Evolutionary conservation across 2,113 vertebrate genomes (phyloP), one percentile per base, ranked within the genome.

Genomic region (Numenius arquata): DNA sequence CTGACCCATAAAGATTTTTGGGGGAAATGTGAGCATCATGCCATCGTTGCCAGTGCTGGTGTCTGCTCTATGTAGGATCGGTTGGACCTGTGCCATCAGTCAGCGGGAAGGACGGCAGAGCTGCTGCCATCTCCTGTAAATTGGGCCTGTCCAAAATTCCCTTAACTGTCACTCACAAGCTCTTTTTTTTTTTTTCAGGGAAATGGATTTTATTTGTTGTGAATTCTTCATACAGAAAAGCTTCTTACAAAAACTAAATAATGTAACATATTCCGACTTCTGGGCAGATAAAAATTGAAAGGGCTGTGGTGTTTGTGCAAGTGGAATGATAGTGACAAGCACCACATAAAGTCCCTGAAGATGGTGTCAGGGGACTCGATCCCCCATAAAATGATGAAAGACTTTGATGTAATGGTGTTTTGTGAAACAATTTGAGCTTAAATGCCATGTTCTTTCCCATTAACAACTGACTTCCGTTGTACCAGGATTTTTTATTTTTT

Each of bases 391-490:
- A 68, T 67, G 67, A 84, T 89, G 89, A 96, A 97, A 91, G 84
- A 58, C 83, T 87, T 59, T 59, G 67, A 85, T 95, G 79, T 88
- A 95, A 96, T 91, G 79, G 65, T 82, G 83, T 70, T 75, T 76
- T 72, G 81, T 19, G 72, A 95, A 93, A 94, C 93, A 95, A 89
- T 82, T 62, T 48, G 66, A 89, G 75, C 75, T 91, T 87, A 85
- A 83, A 68, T 17, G 30, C 47, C 61, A 45, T 34, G 26, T 93
- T 89, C 77, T 90, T 63, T 89, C 85, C 70, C 65, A 83, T 96
- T 93, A 94, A 90, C 61, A 94, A 61, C 56, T 71, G 77, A 75
- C 86, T 86, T 96, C 95, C 78, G 70, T 89, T 93, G 91, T 90
- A 76, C 22, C 48, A 67, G 84, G 90, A 86, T 80, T 91, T 91